Evolutionary conservation across 2,797 vertebrate species (phyloP).

Genomic region (Phoeniculus purpureus): DNA sequence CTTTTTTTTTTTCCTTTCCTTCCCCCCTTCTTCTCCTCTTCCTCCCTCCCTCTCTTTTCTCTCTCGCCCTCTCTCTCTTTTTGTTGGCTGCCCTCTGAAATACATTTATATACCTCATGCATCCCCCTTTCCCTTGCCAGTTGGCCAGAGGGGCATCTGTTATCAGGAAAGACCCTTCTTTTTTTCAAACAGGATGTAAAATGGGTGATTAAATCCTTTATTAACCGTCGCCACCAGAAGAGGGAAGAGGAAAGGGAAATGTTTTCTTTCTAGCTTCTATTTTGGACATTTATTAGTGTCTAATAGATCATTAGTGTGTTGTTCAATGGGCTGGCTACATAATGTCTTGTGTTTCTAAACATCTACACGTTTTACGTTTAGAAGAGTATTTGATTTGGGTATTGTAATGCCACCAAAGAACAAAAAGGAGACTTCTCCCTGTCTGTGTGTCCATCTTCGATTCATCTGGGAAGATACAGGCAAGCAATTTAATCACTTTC

Average conservation of each 20-base stretch:
- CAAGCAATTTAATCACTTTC: neutral
- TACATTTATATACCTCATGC: constrained; percentile 52
- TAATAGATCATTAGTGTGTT: neutral
- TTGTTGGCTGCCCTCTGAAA: constrained; percentile 47
- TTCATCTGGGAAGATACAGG: neutral
- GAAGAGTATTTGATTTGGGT: neutral
- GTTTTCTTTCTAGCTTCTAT: neutral
- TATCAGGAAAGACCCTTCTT: constrained; percentile 48
- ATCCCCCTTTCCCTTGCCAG: constrained; percentile 32
- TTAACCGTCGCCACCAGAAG: neutral
- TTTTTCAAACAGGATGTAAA: constrained; percentile 57
- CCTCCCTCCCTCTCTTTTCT: neutral
- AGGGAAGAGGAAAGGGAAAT: constrained; percentile 1
- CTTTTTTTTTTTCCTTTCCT: neutral
- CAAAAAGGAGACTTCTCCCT: neutral
- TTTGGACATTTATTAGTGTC: neutral
- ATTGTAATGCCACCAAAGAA: neutral
- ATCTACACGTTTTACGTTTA: neutral
- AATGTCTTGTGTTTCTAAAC: neutral
- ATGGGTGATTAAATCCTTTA: constrained; percentile 40
- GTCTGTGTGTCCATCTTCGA: neutral
- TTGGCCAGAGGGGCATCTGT: constrained; percentile 64
- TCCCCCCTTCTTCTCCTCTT: neutral
- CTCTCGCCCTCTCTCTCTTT: constrained; percentile 3
- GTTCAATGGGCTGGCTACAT: neutral